Base-by-base conservation (phyloP, 2,888 invertebrate genomes). In the Caenorhabditis afra region DNA sequence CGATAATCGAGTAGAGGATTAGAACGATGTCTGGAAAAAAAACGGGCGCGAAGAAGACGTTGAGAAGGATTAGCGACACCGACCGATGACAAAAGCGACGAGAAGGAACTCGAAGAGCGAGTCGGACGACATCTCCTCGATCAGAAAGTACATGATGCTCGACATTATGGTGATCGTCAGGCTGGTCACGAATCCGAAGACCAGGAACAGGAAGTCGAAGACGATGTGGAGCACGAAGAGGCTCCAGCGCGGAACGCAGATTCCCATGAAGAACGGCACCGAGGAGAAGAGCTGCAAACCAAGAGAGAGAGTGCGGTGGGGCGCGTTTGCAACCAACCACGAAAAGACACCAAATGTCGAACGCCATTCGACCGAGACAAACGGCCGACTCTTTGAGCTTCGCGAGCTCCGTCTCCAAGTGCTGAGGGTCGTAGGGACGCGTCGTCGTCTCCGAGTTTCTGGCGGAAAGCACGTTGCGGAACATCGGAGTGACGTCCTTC, bases 211-310 rank as follows among this genome's bases (percentile, higher is more conserved):
- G 41, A 83, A 79, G 53, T 83, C 83, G 59, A 70, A 78, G 16
- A 83, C 80, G 16, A 83, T 75, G 41, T 83, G 83, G 12, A 76
- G 55, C 1, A 83, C 75, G 58, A 83, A 83, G 5, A 83, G 70
- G 39, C 77, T 80, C 66, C 80, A 68, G 1, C 67, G 47, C 0
- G 81, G 80, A 0, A 79, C 61, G 59, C 81, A 83, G 18, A 81
- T 70, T 14, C 81, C 81, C 45, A 78, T 61, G n/a, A 81, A 22
- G 37, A 74, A 81, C 11, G 81, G 81, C 4, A 83, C 52, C 0
- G 77, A 44, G 20, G 79, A 79, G 44, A 83, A 70, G 16, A 81
- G 67, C 75, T 82, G 68, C 12, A 81, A 66, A 41, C 57, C 22
- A 29, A 16, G n/a, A n/a, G 16, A 22, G 16, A 3, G 4, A 35